Evolutionary conservation across 2,113 vertebrate species (phyloP), one percentile per base, ranked within the genome.

Genomic region (Struthidea cinerea): DNA sequence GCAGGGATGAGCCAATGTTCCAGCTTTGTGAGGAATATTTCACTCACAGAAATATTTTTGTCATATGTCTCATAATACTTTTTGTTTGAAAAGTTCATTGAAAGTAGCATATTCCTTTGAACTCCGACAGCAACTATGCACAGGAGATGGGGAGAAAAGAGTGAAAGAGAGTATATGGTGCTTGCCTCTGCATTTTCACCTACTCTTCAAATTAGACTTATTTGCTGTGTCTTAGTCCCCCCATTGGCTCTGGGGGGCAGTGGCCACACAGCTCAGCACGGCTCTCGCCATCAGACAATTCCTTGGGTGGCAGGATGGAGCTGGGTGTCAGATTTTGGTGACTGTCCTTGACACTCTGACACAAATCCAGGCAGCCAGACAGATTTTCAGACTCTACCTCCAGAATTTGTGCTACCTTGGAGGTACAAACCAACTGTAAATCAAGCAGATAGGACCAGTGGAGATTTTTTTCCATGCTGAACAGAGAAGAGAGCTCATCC

Each of bases 231-330:
- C 22, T 28, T 1, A 1, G 3, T 53, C 49, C n/a, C 49, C 2
- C 37, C 39, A 8, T 9, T 0, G 9, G 24, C 4, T 7, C 39
- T 22, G 24, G 27, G 35, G 59, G 7, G 30, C 30, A 41, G 26
- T 1, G 8, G 44, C 53, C 6, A 1, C 7, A 3, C 35, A 87
- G 19, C 26, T 19, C 18, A 37, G 49, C 0, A 0, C 4, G 7
- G 13, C 37, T 75, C 9, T 85, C 0, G 0, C 14, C 6, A 4
- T 6, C 28, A 39, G 26, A 19, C 27, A 1, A 2, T 47, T 49
- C 30, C 37, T 64, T 1, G 9, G 22, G 10, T 2, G 13, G 19
- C 20, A 63, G 61, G 44, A 49, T 0, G 5, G 46, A 85, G 37
- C 19, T 53, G 41, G 3, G 32, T 0, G 1, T 21, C 0, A 1